Base-by-base conservation (phyloP, 2,888 invertebrate species). In the Cylloceria caligata region DNA sequence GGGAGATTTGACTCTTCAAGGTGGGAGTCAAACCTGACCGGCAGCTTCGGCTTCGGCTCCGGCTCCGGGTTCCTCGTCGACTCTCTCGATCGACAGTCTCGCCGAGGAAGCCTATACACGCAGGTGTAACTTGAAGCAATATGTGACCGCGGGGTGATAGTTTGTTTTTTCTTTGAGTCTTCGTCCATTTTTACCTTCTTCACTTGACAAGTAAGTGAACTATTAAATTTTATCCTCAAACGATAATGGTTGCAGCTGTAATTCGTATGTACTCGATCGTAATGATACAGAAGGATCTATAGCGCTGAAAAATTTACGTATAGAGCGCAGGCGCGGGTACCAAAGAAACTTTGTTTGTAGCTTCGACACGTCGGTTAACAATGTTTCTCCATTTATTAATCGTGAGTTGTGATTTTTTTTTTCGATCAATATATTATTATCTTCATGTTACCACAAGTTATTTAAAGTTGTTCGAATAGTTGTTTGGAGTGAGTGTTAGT, bases 1-100 rank as follows among this genome's bases (percentile, higher is more conserved):
- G 83, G 81, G 78, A 83, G 83, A 83, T 62, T 83, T 87, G 85
- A 87, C 87, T 87, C 82, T 79, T 79, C 82, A 84, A 85, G 85
- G 89, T 88, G 89, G 89, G 88, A 89, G 89, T 89, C 88, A 77
- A 87, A 88, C 86, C 87, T 87, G 88, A 88, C 86, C 84, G 85
- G 85, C 84, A 83, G 83, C 64, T 82, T 74, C 79, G 78, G 74
- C 78, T 78, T n/a, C n/a, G n/a, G n/a, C n/a, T n/a, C n/a, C n/a
- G n/a, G n/a, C n/a, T n/a, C 77, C 47, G 81, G 83, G 83, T 84
- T 62, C 74, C 76, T 60, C 73, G 69, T 55, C 84, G 83, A 39
- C 71, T 84, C 68, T 57, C 62, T 64, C 86, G 86, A 88, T 88
- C 89, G 88, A 86, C 91, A 90, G 91, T 91, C 86, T 84, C 81